Evolutionary conservation across 2,113 vertebrate genomes (phyloP).

Genomic region (Dromas ardeola): DNA sequence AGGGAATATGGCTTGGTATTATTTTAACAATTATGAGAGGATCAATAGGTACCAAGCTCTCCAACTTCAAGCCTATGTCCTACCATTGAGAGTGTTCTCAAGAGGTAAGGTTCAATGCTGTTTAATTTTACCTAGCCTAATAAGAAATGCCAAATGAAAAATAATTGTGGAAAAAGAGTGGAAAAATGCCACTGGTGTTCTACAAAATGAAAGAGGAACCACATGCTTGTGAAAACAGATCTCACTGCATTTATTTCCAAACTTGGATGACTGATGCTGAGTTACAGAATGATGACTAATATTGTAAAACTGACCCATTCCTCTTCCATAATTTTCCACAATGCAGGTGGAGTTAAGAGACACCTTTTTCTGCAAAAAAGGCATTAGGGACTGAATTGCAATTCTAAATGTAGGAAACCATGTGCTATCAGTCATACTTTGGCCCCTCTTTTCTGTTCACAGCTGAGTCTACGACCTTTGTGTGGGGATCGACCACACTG

Average conservation of each 20-base stretch:
- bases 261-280: not conserved
- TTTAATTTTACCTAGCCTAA: not conserved
- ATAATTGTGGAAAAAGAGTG: not conserved
- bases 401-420: not conserved
- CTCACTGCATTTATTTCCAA: not conserved
- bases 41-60: not conserved
- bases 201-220: not conserved
- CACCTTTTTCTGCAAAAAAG: not conserved
- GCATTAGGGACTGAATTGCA: not conserved
- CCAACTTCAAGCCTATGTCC: not conserved
- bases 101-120: not conserved
- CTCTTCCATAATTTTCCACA: not conserved
- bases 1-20: not conserved
- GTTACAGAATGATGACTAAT: not conserved
- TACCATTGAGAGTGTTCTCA: not conserved
- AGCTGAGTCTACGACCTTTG: not conserved
- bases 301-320: not conserved
- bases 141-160: not conserved
- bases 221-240: not conserved
- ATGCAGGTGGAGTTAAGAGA: not conserved
- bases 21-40: not conserved
- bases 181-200: not conserved
- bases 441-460: not conserved
- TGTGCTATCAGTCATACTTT: not conserved
- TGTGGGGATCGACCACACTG: fast-evolving